A percentile compares a stretch with the other conserved stretches of the same genome.
These are phyloP conservation scores for Calameuta pallipes DNA, from an alignment of 2,888 invertebrate genomes.

Conservation along the genomic window DNA sequence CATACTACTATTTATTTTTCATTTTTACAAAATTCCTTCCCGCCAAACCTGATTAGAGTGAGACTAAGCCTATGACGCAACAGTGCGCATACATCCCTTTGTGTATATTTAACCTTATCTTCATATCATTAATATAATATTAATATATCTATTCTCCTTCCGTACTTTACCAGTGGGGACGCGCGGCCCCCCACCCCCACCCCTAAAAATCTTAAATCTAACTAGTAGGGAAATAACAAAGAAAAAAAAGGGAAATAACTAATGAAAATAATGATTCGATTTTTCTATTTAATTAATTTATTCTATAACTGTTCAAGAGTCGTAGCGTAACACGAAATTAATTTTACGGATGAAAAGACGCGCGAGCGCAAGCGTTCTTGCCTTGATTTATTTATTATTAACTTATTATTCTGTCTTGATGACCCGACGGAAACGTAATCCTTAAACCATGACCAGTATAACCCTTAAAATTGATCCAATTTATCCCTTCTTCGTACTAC, in stretches of 20 bases:
- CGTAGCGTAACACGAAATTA: neutral
- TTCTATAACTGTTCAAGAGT: neutral
- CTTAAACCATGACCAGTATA: neutral
- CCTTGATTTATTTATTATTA: conserved; percentile 38
- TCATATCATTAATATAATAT: neutral
- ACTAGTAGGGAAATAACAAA: conserved; percentile 1
- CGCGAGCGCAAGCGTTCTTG: conserved; percentile 15
- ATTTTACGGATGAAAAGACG: neutral
- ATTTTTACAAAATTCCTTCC: conserved; percentile 22
- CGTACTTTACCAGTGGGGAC: neutral
- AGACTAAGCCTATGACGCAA: no score
- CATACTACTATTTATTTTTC: conserved; percentile 14
- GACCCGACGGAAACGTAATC: neutral
- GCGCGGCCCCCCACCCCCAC: no score
- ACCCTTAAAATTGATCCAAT: neutral
- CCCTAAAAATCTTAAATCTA: neutral
- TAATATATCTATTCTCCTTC: neutral
- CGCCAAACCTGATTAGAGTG: neutral
- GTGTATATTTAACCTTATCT: neutral
- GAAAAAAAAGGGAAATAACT: conserved; percentile 15
- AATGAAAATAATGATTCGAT: conserved; percentile 21
- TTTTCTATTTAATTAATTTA: conserved; percentile 16
- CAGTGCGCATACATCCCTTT: no score
- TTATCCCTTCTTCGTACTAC: neutral
- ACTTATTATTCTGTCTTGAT: conserved; percentile 28